Percentiles rank a stretch among this genome's conserved stretches.
These are phyloP conservation scores for Ctenoplectra terminalis DNA, from an alignment of 1,140 invertebrate genomes.

Conservation along the genomic window DNA sequence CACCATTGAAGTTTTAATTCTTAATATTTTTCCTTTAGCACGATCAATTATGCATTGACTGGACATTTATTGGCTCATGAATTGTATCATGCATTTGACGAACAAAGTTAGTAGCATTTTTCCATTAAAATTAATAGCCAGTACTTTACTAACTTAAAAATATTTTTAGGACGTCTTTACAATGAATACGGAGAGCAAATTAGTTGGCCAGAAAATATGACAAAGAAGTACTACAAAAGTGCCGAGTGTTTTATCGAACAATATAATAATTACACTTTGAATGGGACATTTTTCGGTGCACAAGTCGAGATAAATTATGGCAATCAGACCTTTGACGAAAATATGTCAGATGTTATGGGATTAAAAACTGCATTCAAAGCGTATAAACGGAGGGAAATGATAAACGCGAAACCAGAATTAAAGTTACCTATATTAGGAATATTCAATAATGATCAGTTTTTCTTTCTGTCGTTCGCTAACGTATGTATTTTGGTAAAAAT, in stretches of 20 bases:
- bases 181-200: background rate
- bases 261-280: background rate
- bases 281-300: background rate
- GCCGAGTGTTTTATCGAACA: background rate
- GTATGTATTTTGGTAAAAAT: background rate
- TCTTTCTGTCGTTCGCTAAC: constrained; percentile 9
- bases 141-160: too few relatives aligned
- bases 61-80: background rate
- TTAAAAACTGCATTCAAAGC: background rate
- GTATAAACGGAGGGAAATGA: background rate
- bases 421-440: background rate
- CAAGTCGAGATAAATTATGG: constrained; percentile 10
- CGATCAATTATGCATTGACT: constrained; percentile 8
- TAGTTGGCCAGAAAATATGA: constrained; percentile 6
- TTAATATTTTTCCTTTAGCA: background rate
- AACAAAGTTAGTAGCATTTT: background rate
- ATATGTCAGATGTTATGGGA: constrained; percentile 19
- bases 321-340: constrained; percentile 7
- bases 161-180: constrained; percentile 1
- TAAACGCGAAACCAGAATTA: background rate
- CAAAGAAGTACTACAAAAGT: background rate
- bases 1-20: background rate
- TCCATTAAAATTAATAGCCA: background rate
- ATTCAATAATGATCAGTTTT: background rate
- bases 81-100: constrained; percentile 9